Base-by-base conservation (phyloP, 2,888 invertebrate genomes). In the Chaitophorus viminalis region DNA sequence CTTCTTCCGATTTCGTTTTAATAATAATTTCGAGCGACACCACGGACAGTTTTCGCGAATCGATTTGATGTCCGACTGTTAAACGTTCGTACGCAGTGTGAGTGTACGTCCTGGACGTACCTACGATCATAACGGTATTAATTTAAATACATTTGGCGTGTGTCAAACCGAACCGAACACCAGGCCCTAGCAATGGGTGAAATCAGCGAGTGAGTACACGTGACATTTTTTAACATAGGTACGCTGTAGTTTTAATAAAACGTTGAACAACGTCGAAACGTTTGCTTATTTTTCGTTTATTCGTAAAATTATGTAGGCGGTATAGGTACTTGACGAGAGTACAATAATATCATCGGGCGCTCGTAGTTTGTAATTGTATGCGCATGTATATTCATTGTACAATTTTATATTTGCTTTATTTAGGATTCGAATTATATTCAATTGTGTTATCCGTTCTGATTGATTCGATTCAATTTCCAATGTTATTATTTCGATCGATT, bases 171-270 rank as follows among this genome's bases (percentile, higher is more conserved):
- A 52, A 52, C 1, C 31, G 4, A 18, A 31, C 21, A 21, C 2
- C 29, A 6, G 18, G 31, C 3, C 0, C 31, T 31, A 21, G 29
- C 17, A 79, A 82, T 82, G 81, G 70, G 39, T 29, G 70, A 70
- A 21, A 82, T 25, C 81, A 39, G 36, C 81, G 68, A 39, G 81
- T 81, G 68, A 68, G 81, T 39, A 14, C 46, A 46, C 39, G 68
- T 68, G n/a, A n/a, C 6, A n/a, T n/a, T n/a, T n/a, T n/a, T n/a
- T n/a, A n/a, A n/a, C n/a, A n/a, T n/a, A n/a, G n/a, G n/a, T 68
- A n/a, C n/a, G 11, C n/a, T 29, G 29, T 0, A 29, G 29, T n/a
- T 29, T 29, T 25, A 14, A 29, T 25, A 21, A 60, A 21, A 18
- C 25, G 25, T 21, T 5, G 21, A 18, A 18, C 60, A 25, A 21